phyloP scores from a whole-genome alignment of 35 echinoderm and acorn worm species.

The Patiria miniata region DNA sequence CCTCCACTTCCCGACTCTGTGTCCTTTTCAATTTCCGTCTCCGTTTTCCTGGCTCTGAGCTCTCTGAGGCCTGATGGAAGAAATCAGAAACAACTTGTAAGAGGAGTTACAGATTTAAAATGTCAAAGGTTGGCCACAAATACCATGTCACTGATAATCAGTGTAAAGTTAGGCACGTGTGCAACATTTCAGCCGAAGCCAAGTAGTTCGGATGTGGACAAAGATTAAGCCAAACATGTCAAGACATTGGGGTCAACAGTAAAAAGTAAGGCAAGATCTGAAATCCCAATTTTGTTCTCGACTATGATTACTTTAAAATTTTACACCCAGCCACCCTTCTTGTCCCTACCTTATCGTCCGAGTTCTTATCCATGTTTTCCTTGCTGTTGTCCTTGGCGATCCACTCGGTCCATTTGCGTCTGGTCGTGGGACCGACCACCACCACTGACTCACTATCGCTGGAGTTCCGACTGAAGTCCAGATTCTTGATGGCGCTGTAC shows the following conservation, averaged over 20 bases:
- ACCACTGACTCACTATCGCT: conserved; percentile 84
- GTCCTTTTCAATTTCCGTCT: conserved; percentile 45
- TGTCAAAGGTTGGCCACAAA: too few relatives aligned
- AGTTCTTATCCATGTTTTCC: conserved; percentile 60
- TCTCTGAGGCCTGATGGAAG: not conserved
- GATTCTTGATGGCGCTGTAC: conserved; percentile 55
- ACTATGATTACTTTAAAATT: too few relatives aligned
- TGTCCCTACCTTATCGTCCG: not conserved
- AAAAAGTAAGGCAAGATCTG: too few relatives aligned
- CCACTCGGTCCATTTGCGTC: conserved; percentile 92
- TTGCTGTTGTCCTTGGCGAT: conserved; percentile 58
- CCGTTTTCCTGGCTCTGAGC: conserved; percentile 11
- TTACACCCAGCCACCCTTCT: too few relatives aligned
- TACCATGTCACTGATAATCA: too few relatives aligned
- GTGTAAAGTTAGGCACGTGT: too few relatives aligned
- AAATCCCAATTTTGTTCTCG: too few relatives aligned
- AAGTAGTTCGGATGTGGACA: too few relatives aligned
- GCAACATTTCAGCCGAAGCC: too few relatives aligned
- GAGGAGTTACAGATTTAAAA: too few relatives aligned
- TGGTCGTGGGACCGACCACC: conserved; percentile 76
- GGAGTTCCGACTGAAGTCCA: conserved; percentile 76
- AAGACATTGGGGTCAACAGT: too few relatives aligned
- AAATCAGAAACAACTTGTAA: not conserved
- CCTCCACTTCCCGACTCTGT: conserved; percentile 21
- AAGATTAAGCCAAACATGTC: too few relatives aligned